Evolutionary conservation across 2,113 vertebrate genomes (phyloP).

Genomic region (Melanostigma gelatinosum): DNA sequence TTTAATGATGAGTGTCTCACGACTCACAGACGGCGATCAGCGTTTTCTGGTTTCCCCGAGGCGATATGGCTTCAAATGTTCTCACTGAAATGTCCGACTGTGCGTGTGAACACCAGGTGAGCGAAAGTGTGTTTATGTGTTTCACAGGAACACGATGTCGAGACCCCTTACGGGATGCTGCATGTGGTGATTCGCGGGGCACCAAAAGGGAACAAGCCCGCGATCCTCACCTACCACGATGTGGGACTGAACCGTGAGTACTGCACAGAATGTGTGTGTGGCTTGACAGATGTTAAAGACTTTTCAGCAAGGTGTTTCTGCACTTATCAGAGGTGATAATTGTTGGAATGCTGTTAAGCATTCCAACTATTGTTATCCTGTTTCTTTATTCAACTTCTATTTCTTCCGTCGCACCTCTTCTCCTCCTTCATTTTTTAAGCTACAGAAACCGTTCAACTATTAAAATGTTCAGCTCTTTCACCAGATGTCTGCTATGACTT

Average conservation of each 20-base stretch:
- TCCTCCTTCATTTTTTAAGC: too few species aligned
- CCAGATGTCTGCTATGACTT: too few species aligned
- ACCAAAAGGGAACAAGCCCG: slow-evolving; percentile 93
- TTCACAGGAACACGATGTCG: slow-evolving; percentile 94
- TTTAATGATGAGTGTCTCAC: too few species aligned
- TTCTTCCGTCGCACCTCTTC: too few species aligned
- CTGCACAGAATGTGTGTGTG: not conserved
- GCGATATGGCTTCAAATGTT: not conserved
- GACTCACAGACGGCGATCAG: too few species aligned
- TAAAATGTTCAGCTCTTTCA: too few species aligned
- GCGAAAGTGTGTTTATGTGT: slow-evolving; percentile 72
- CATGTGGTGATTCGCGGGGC: slow-evolving; percentile 96
- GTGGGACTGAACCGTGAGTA: slow-evolving; percentile 98
- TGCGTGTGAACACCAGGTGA: slow-evolving; percentile 24
- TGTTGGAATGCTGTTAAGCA: too few species aligned
- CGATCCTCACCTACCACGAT: slow-evolving; percentile 97
- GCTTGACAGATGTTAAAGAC: slow-evolving; percentile 27
- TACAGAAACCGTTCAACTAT: too few species aligned
- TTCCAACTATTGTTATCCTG: too few species aligned
- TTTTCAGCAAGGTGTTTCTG: slow-evolving; percentile 34
- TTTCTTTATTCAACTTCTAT: too few species aligned
- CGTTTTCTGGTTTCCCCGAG: too few species aligned
- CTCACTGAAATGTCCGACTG: not conserved
- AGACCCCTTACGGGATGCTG: slow-evolving; percentile 94
- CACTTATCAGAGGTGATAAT: slow-evolving; percentile 62